Evolutionary conservation across 2,797 vertebrate species (phyloP), one percentile per base, ranked within the genome.

Genomic region (Mormyrus proboscirostris): DNA sequence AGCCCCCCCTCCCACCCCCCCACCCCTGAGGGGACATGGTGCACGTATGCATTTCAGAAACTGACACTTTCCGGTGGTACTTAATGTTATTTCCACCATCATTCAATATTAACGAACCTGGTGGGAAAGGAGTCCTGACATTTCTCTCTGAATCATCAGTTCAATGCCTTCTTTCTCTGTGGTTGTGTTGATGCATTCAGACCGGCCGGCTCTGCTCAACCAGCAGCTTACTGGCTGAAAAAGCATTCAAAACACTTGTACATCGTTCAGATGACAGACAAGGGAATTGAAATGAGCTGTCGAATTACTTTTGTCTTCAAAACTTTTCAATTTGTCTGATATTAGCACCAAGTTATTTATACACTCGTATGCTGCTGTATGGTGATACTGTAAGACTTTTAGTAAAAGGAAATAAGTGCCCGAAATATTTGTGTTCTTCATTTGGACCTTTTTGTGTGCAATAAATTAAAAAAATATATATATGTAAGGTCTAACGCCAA

Each of bases 401-500:
- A 89, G 65, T 73, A 51, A 33, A 51, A 79, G n/a, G 55, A 88
- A 41, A 53, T n/a, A 90, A 62, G 89, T 89, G 86, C 69, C 89
- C 89, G 50, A 83, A 90, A 88, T 65, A 83, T 88, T 84, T 88
- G 73, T 88, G 86, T 82, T 83, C 22, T 88, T 88, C 53, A 62
- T 88, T 83, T 47, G 55, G 89, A 88, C 86, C 55, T 62, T 88
- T 87, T 76, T 82, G 55, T 90, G 89, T 90, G 89, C 89, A 90
- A 88, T 88, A 90, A 90, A 89, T 89, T 55, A 29, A 86, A 53
- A 87, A 55, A 84, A 55, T 82, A 84, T 50, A 50, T 84, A 25
- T 50, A 62, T 55, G 65, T 57, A 89, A 89, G 85, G 89, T 92
- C 93, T 91, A 84, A 86, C 76, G 87, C 49, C 51, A 62, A 89